A percentile compares a stretch with the other conserved stretches of the same genome.
Conservation (phyloP, 2,797 vertebrate genomes). For the Semaprochilodus insignis region DNA sequence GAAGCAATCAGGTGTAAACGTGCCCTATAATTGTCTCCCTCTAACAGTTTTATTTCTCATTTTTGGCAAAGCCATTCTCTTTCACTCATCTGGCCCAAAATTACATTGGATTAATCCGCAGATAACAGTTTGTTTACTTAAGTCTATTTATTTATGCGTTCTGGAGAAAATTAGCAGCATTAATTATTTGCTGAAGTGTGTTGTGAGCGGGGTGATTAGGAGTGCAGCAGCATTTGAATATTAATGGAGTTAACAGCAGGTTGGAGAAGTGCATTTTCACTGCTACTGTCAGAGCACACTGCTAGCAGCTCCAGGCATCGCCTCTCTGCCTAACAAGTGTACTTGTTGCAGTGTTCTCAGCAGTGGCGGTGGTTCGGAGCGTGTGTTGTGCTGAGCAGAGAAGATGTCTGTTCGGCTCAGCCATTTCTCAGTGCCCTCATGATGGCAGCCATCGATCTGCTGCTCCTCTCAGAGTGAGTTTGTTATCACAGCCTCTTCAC, state of each 20-base stretch:
- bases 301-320: not conserved
- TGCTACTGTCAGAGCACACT: not conserved
- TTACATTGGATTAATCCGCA: not conserved
- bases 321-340: not conserved
- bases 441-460: conserved; percentile 40
- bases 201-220: conserved; percentile 15
- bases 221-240: conserved; percentile 22
- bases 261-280: not conserved
- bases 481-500: conserved; percentile 32
- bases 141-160: conserved; percentile 20
- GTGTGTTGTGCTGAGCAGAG: conserved; percentile 13
- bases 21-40: not conserved
- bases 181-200: conserved; percentile 24
- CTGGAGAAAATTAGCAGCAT: conserved; percentile 3
- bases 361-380: conserved; percentile 2
- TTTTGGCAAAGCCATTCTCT: not conserved
- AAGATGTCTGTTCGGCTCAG: conserved; percentile 39
- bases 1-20: too few relatives aligned
- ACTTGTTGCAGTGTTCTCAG: conserved; percentile 30
- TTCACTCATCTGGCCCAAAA: not conserved
- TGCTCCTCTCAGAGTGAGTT: conserved; percentile 25
- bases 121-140: conserved; percentile 13
- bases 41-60: not conserved
- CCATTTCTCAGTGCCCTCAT: conserved; percentile 26
- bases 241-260: conserved; percentile 2